A percentile compares a stretch with the other conserved stretches of the same genome.
Conservation (phyloP, 2,888 invertebrate species). For the Rhabditoides inermis region DNA sequence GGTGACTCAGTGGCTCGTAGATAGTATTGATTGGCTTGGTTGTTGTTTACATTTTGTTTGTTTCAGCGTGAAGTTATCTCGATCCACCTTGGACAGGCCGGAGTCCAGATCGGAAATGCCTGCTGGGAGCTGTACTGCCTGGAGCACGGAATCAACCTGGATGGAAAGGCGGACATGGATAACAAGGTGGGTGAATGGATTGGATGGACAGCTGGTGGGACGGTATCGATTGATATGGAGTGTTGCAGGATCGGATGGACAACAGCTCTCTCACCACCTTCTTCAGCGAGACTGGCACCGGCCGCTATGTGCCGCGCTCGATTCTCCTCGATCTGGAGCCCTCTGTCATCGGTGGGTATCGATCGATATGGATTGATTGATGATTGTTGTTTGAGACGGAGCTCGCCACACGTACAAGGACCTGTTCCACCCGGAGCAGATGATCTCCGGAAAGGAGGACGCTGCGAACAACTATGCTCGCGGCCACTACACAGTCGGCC, state of each 20-base stretch:
- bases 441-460: slow-evolving; percentile 86
- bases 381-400: slow-evolving; percentile 58
- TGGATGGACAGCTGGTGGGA: too few relatives aligned
- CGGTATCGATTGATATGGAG: too few relatives aligned
- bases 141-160: slow-evolving; percentile 56
- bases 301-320: slow-evolving; percentile 59
- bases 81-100: slow-evolving; percentile 46
- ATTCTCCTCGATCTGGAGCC: slow-evolving; percentile 37
- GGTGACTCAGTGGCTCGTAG: too few relatives aligned
- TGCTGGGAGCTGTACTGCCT: slow-evolving; percentile 61
- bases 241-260: too few relatives aligned
- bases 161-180: too few relatives aligned
- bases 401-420: slow-evolving; percentile 71
- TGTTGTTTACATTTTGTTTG: too few relatives aligned
- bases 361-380: neutral
- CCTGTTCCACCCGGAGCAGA: slow-evolving; percentile 70
- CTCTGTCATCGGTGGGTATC: slow-evolving; percentile 24
- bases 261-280: slow-evolving; percentile 81
- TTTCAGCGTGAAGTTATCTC: slow-evolving; percentile 46
- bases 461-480: slow-evolving; percentile 95
- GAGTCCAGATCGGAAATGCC: slow-evolving; percentile 55
- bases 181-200: too few relatives aligned
- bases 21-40: too few relatives aligned
- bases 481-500: slow-evolving; percentile 85
- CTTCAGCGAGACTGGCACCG: slow-evolving; percentile 62